Percentiles rank a stretch among this genome's conserved stretches.
Evolutionary conservation across 2,888 invertebrate species (phyloP).

Genomic region (Corythucha ciliata): DNA sequence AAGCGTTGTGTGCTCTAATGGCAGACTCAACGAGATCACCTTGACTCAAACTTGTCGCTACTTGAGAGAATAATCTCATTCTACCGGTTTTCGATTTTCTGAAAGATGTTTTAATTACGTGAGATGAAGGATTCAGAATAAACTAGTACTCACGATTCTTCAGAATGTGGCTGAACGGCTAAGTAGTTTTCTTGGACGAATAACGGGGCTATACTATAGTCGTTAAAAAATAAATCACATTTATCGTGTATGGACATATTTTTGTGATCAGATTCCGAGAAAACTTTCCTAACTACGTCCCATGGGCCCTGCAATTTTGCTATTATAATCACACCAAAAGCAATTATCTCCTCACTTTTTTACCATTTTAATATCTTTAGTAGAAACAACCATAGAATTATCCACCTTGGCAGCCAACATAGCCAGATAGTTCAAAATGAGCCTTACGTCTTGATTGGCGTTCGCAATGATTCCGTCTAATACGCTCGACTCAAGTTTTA

Average conservation of each 20-base stretch:
- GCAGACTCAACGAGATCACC: conserved; percentile 77
- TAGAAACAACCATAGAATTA: conserved; percentile 49
- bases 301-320: conserved; percentile 73
- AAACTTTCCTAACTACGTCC: conserved; percentile 85
- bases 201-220: conserved; percentile 90
- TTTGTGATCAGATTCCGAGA: conserved; percentile 68
- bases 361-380: conserved; percentile 78
- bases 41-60: conserved; percentile 75
- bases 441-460: conserved; percentile 87
- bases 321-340: neutral
- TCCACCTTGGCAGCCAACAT: conserved; percentile 52
- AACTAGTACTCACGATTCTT: conserved; percentile 48
- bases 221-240: conserved; percentile 88
- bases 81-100: conserved; percentile 47
- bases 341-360: conserved; percentile 29
- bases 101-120: conserved; percentile 23
- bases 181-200: conserved; percentile 98
- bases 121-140: neutral
- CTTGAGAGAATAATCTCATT: conserved; percentile 59
- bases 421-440: conserved; percentile 82
- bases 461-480: conserved; percentile 73
- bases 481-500: conserved; percentile 67
- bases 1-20: conserved; percentile 70
- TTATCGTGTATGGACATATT: conserved; percentile 71
- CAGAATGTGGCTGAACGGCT: conserved; percentile 62